Evolutionary conservation across 2,797 vertebrate species (phyloP), one percentile per base, ranked within the genome.

Genomic region (Gorsachius magnificus): DNA sequence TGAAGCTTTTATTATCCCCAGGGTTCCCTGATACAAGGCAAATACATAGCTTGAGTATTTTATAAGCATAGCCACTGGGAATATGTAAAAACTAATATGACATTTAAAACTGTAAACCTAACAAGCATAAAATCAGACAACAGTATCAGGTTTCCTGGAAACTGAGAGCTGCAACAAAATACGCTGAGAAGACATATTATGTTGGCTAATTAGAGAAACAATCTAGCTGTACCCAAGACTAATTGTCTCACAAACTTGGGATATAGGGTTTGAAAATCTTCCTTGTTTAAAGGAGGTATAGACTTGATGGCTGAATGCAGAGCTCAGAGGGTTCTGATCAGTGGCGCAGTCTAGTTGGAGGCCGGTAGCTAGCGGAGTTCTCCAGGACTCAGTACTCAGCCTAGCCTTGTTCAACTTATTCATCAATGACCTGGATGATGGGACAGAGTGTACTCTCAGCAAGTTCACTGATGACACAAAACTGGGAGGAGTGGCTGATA

Each of bases 211-310:
- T 75, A 66, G 6, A 74, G 56, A 83, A 89, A 66, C 10, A 41
- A n/a, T 45, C 16, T 46, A 29, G 3, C 11, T 2, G 0, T 46
- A 35, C 2, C 9, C 4, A 75, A 48, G 16, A 58, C 1, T 11
- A 83, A 70, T 60, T n/a, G 15, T 82, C 35, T 75, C 45, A 68
- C 16, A 78, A 48, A 43, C 2, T 12, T 68, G 12, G 75, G 28
- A 8, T 36, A 43, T 1, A 41, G 3, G 2, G 4, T 48, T 86
- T 71, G 50, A 71, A 94, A 51, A 2, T 38, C 4, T 45, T 76
- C 15, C 7, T 45, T 61, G 16, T 41, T 83, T 92, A 68, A 11
- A 48, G 15, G 38, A 74, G 17, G 24, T 53, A 29, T 0, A 70
- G 26, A 10, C 3, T 35, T 61, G 13, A 68, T 45, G 25, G 12